phyloP scores from a whole-genome alignment of 92 coral and sea anemone genomes.

The Bergia puertoricense region DNA sequence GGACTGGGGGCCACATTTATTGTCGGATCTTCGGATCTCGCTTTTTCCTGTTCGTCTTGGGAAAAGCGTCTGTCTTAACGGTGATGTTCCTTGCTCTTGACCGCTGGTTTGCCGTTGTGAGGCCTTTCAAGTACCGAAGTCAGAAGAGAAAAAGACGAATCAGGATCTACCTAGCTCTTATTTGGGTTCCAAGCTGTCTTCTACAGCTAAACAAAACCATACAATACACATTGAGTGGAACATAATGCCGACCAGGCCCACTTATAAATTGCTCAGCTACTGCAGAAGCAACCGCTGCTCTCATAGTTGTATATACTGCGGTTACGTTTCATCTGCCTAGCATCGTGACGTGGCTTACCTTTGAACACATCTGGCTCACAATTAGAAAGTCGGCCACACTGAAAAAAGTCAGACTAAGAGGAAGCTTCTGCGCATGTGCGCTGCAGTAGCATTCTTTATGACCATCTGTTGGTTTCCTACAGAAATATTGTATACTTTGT shows the following conservation, averaged over 20 bases:
- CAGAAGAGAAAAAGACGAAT: constrained; percentile 47
- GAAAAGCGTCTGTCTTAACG: constrained; percentile 54
- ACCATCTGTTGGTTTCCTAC: constrained; percentile 69
- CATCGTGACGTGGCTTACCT: constrained; percentile 53
- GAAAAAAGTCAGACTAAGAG: constrained; percentile 37
- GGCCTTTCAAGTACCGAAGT: constrained; percentile 63
- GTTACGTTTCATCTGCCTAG: constrained; percentile 62
- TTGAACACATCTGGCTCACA: constrained; percentile 59
- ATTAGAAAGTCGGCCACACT: constrained; percentile 37
- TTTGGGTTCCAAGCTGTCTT: constrained; percentile 58
- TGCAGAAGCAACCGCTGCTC: constrained; percentile 34
- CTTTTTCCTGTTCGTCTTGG: constrained; percentile 57
- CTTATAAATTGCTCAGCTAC: constrained; percentile 15
- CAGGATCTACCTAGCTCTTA: constrained; percentile 50
- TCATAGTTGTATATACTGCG: constrained; percentile 49
- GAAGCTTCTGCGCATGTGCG: constrained; percentile 70
- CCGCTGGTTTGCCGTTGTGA: constrained; percentile 62
- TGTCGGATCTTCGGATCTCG: constrained; percentile 62
- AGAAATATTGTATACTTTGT: constrained; percentile 55
- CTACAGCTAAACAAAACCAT: constrained; percentile 46
- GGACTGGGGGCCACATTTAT: constrained; percentile 48
- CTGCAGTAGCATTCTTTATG: constrained; percentile 56
- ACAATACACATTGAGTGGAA: constrained; percentile 37
- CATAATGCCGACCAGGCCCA: constrained; percentile 24
- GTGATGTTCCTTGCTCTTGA: constrained; percentile 67